These are phyloP conservation scores for Melanotaenia maccullochi DNA, from an alignment of 2,797 vertebrate species.

Conservation along the genomic window DNA sequence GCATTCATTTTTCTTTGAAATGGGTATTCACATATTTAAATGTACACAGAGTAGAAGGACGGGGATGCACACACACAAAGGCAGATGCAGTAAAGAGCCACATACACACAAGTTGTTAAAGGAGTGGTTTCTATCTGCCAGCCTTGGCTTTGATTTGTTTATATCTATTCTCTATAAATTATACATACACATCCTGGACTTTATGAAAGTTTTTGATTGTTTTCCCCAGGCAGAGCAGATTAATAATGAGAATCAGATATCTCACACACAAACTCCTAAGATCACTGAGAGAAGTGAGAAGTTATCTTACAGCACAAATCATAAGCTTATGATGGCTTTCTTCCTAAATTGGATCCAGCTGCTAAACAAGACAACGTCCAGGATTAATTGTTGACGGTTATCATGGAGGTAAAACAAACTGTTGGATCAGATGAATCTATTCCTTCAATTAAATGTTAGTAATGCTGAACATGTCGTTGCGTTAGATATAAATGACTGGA, in stretches of 20 bases:
- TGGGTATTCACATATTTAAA: conserved; percentile 69
- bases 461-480: no score
- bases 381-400: neutral
- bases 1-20: conserved; percentile 70
- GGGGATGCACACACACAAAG: neutral
- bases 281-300: conserved; percentile 11
- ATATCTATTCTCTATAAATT: conserved; percentile 61
- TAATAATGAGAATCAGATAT: conserved; percentile 24
- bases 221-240: conserved; percentile 30
- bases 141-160: conserved; percentile 42
- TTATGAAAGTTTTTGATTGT: conserved; percentile 49
- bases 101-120: conserved; percentile 43
- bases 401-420: neutral
- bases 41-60: conserved; percentile 40
- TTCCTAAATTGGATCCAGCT: conserved; percentile 18
- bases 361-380: neutral
- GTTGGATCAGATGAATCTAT: no score
- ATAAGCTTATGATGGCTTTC: conserved; percentile 9
- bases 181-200: conserved; percentile 52
- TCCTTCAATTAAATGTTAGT: no score
- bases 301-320: conserved; percentile 19
- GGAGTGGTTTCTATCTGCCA: conserved; percentile 37
- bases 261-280: conserved; percentile 23
- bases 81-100: conserved; percentile 13
- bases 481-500: neutral